These are phyloP conservation scores for Heliconius hermathena DNA, from an alignment of 1,140 invertebrate genomes.

Conservation along the genomic window DNA sequence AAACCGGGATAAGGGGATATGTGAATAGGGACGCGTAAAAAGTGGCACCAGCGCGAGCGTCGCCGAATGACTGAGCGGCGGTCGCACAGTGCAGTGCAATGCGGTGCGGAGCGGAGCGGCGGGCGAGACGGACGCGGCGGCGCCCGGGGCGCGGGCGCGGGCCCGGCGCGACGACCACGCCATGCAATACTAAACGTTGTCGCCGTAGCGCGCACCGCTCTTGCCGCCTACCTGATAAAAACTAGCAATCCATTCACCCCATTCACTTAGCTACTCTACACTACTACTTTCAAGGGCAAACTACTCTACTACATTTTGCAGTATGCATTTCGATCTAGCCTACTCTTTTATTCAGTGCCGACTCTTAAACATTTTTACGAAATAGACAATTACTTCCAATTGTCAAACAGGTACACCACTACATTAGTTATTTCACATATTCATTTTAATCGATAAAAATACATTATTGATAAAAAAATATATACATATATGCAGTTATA, in stretches of 20 bases:
- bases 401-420: no score
- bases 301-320: conserved; percentile 24
- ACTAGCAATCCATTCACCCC: conserved; percentile 64
- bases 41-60: conserved; percentile 66
- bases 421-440: no score
- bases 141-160: conserved; percentile 38
- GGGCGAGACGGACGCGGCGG: conserved; percentile 46
- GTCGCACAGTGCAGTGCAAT: conserved; percentile 25
- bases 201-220: conserved; percentile 33
- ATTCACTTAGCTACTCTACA: conserved; percentile 51
- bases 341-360: background rate
- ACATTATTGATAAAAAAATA: no score
- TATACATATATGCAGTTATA: no score
- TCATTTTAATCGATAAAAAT: no score
- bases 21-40: conserved; percentile 36
- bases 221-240: conserved; percentile 54
- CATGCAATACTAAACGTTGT: conserved; percentile 36
- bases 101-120: conserved; percentile 41
- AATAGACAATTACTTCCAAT: no score
- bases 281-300: conserved; percentile 46
- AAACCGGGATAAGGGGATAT: conserved; percentile 32
- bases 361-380: no score
- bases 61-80: conserved; percentile 66
- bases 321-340: background rate
- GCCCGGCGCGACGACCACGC: conserved; percentile 38